Evolutionary conservation across 2,797 vertebrate genomes (phyloP), one percentile per base, ranked within the genome.

Genomic region (Dermochelys coriacea): DNA sequence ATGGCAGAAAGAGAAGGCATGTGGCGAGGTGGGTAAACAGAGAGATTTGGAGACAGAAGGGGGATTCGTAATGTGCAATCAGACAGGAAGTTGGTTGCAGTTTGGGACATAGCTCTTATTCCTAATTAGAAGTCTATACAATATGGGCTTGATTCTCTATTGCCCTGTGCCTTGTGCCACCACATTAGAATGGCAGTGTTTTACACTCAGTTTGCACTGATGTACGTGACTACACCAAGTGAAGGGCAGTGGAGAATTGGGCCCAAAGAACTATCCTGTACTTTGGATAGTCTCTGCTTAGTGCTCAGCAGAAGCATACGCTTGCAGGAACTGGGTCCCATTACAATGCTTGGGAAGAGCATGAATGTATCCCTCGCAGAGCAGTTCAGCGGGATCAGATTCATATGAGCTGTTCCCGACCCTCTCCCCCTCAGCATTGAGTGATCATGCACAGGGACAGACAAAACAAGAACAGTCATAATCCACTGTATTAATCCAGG

Each of bases 261-360:
- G n/a, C n/a, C 37, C 19, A 37, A 71, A n/a, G 64, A 71, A 21
- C 64, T 71, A n/a, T 71, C 21, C 64, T 41, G 29, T 59, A 31
- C 29, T 59, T 59, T 59, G 57, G 57, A 59, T 31, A 59, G 57
- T 59, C 12, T 59, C 29, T 59, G 57, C 29, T 81, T 82, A 91
- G 74, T 59, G 49, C 52, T 81, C 86, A 95, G 88, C 47, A 93
- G 64, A 78, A 93, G 86, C 31, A 88, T 80, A 61, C 85, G 37
- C 45, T 91, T 82, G 91, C 18, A 80, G 80, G 49, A 95, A 93
- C 55, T 59, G 27, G 29, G 57, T 59, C 57, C 27, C 12, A 31
- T 59, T 59, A 31, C 12, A 14, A 5, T 31, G 57, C 29, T 59
- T 31, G 12, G 12, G 12, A 59, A 31, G 12, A 31, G 27, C 29